Evolutionary conservation across 2,113 vertebrate genomes (phyloP).

Genomic region (Varanus komodoensis): DNA sequence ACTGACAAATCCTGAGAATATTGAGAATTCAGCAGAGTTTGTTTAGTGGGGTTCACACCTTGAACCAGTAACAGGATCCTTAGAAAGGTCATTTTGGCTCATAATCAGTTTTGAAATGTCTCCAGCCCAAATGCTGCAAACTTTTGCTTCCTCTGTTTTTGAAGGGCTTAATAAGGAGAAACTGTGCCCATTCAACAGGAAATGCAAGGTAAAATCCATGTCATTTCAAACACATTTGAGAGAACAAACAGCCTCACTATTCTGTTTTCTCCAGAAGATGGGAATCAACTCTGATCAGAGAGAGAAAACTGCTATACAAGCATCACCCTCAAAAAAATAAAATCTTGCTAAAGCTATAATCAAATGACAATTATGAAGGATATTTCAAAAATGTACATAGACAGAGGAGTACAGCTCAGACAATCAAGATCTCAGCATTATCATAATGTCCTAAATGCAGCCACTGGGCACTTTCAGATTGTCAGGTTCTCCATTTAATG

Average conservation of each 20-base stretch:
- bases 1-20: not conserved
- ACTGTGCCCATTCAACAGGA: constrained; percentile 43
- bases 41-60: not conserved
- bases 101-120: constrained; percentile 4
- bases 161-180: constrained; percentile 45
- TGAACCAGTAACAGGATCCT: not conserved
- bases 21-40: not conserved
- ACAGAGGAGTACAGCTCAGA: not conserved
- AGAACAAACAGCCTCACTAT: constrained; percentile 42
- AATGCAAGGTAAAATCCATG: constrained; percentile 59
- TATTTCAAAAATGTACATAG: not conserved
- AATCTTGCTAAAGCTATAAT: constrained; percentile 9
- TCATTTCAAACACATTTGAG: constrained; percentile 47
- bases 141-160: constrained; percentile 23
- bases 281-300: constrained; percentile 2
- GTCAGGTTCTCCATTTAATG: not conserved
- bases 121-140: constrained; percentile 25
- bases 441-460: no score
- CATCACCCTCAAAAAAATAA: constrained; percentile 16
- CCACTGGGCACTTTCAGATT: no score
- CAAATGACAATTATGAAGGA: not conserved
- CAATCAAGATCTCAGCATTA: not conserved
- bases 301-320: constrained; percentile 24
- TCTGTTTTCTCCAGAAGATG: constrained; percentile 44
- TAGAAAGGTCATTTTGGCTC: not conserved